Conservation (phyloP, 2,797 vertebrate genomes). For the Triplophysa bombifrons region DNA sequence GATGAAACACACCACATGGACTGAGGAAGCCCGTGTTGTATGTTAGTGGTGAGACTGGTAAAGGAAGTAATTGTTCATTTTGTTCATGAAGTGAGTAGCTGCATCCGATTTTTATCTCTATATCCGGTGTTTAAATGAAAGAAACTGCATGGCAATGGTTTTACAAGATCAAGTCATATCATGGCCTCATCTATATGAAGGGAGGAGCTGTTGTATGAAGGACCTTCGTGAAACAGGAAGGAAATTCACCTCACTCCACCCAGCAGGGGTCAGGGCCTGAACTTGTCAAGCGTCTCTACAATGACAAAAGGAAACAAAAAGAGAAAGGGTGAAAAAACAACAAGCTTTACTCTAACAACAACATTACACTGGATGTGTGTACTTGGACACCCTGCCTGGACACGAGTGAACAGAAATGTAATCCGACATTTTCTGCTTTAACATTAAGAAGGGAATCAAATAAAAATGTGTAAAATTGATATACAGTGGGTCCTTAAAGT, state of each 20-base stretch:
- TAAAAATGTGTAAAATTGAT: too few species aligned
- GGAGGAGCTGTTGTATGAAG: conserved; percentile 39
- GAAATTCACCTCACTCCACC: conserved; percentile 64
- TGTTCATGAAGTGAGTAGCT: neutral
- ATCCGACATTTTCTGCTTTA: neutral
- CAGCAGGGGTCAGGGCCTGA: conserved; percentile 56
- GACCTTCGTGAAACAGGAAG: conserved; percentile 58
- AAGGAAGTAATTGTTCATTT: neutral
- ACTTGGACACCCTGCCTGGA: conserved; percentile 33
- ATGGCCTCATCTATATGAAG: conserved; percentile 7
- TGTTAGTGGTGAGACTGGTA: neutral
- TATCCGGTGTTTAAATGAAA: neutral
- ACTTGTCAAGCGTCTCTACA: conserved; percentile 25
- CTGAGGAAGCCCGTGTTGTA: neutral
- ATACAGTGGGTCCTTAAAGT: too few species aligned
- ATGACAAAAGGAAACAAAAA: conserved; percentile 64
- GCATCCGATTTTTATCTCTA: neutral
- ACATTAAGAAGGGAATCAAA: too few species aligned
- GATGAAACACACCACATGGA: neutral
- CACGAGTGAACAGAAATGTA: neutral
- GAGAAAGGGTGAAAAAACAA: conserved; percentile 60
- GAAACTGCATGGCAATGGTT: conserved; percentile 38
- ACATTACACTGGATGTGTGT: conserved; percentile 59
- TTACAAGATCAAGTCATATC: conserved; percentile 63
- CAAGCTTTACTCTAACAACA: conserved; percentile 40